Evolutionary conservation across 2,888 invertebrate genomes (phyloP).

Genomic region (Callosobruchus maculatus): DNA sequence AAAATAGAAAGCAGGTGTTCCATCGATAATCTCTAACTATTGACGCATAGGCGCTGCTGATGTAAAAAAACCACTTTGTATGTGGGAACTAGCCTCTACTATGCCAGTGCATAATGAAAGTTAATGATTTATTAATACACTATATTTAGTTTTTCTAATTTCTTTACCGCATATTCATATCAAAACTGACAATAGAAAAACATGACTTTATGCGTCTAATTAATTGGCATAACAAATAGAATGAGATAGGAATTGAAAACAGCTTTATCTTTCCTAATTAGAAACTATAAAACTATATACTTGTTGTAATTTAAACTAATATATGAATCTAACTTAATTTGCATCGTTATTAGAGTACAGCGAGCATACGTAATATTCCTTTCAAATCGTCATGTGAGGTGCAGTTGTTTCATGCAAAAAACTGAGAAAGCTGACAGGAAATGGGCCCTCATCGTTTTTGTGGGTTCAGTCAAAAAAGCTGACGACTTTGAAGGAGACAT

Average conservation of each 20-base stretch:
- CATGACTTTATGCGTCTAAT: background rate
- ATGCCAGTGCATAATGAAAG: background rate
- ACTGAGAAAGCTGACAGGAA: background rate
- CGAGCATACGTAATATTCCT: background rate
- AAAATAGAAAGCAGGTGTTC: too few relatives aligned
- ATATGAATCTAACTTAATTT: background rate
- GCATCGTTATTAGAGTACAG: background rate
- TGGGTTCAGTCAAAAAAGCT: background rate
- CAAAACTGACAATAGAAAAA: background rate
- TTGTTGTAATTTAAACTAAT: background rate
- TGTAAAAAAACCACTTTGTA: background rate
- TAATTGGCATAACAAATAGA: background rate
- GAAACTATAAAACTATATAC: background rate
- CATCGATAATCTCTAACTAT: background rate
- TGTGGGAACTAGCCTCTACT: background rate
- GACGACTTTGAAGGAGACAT: background rate
- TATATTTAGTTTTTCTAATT: background rate
- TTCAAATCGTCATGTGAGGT: background rate
- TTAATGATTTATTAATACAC: background rate
- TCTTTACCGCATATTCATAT: background rate
- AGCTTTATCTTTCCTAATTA: background rate
- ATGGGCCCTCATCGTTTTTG: background rate
- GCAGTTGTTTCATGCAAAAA: background rate
- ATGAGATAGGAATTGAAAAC: background rate
- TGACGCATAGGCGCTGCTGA: background rate